A percentile compares a stretch with the other conserved stretches of the same genome.
These are phyloP conservation scores for Coleophora flavipennella DNA, from an alignment of 2,888 invertebrate species.

Conservation along the genomic window DNA sequence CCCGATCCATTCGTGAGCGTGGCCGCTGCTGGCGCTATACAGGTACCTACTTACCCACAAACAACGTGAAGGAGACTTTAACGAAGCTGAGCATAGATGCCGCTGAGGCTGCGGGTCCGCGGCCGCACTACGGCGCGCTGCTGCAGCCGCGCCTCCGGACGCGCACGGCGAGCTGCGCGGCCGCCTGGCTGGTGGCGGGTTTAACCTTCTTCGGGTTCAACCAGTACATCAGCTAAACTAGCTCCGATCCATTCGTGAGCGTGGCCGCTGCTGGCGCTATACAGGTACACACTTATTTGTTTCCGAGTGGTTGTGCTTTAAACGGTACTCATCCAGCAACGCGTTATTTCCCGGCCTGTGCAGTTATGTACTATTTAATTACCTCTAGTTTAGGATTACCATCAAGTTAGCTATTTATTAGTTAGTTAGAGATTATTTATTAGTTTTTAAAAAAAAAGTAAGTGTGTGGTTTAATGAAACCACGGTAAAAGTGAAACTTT, in stretches of 20 bases:
- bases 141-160: conserved; percentile 75
- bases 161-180: conserved; percentile 77
- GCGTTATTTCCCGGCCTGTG: too few relatives aligned
- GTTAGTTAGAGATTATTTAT: too few relatives aligned
- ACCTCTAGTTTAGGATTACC: too few relatives aligned
- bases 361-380: too few relatives aligned
- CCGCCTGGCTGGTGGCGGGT: conserved; percentile 86
- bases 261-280: conserved; percentile 76
- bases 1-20: conserved; percentile 88
- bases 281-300: conserved; percentile 36
- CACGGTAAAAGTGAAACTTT: too few relatives aligned
- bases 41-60: conserved; percentile 43
- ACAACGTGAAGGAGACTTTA: conserved; percentile 56
- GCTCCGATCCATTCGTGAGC: conserved; percentile 85
- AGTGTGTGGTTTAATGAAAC: too few relatives aligned
- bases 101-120: conserved; percentile 25
- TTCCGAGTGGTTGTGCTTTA: too few relatives aligned
- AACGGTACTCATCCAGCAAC: too few relatives aligned
- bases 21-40: conserved; percentile 70
- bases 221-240: conserved; percentile 85
- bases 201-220: conserved; percentile 89
- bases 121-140: conserved; percentile 74
- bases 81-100: conserved; percentile 40
- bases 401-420: too few relatives aligned
- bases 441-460: too few relatives aligned